Base-by-base conservation (phyloP, 2,888 invertebrate species). In the Parnassius smintheus region DNA sequence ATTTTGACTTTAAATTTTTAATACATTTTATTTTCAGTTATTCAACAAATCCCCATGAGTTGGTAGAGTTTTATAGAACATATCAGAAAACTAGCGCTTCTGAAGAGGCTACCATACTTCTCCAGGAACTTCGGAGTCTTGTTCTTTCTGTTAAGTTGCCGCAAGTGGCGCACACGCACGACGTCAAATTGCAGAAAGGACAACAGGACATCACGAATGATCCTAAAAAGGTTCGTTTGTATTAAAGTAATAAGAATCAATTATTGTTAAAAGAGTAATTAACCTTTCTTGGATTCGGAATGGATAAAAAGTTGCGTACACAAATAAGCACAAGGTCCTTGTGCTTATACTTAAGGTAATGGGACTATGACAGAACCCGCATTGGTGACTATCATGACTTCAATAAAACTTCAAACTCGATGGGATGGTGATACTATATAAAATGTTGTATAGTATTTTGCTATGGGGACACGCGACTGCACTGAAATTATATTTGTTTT, bases 41-140 rank as follows among this genome's bases (percentile, higher is more conserved):
- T 72, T 93, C 94, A 1, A 93, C 94, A 8, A 92, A 93, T 68
- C 93, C 94, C 0, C 60, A 68, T 0, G 93, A 94, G 70, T 56
- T 72, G 2, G 66, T 93, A 2, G 69, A 72, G 18, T 72, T 66
- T 13, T 86, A 83, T 53, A 66, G 49, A 9, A 12, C 57, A 1
- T 61, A 70, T 0, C 0, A 0, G 1, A 59, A 64, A 2, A 70
- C 73, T 52, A 1, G 25, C 10, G 75, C 70, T 1, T 57, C 67
- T 0, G 63, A 0, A 2, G 69, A 68, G 68, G 91, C 70, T 1
- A 71, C 74, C 0, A 0, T 0, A 1, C 65, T 77, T 49, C 69
- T 91, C 2, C 22, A 12, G 0, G 51, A 70, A 0, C 65, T 85
- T 22, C 70, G 74, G 41, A 0, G 3, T 0, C 35, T 77, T 0